Conservation (phyloP, 2,888 invertebrate species). For the Thymelicus lineola region DNA sequence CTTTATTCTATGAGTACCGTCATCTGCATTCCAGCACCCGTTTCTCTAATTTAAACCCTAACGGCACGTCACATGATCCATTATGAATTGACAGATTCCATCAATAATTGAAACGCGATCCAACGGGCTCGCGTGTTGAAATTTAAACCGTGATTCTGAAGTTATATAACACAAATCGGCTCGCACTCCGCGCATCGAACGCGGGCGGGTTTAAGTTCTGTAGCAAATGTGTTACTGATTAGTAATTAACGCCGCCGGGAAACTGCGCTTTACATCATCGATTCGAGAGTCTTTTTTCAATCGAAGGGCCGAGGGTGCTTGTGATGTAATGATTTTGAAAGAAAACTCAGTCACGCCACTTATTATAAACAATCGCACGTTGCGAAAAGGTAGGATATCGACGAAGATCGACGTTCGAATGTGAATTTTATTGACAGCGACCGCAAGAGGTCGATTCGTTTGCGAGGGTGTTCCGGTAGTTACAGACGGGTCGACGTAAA, state of each 20-base stretch:
- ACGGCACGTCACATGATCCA: conserved; percentile 58
- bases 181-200: conserved; percentile 45
- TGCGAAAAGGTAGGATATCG: conserved; percentile 51
- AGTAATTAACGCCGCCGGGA: conserved; percentile 61
- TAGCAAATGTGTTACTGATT: conserved; percentile 64
- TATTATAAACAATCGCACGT: conserved; percentile 48
- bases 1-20: conserved; percentile 41
- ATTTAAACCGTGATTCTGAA: conserved; percentile 55
- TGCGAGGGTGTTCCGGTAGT: conserved; percentile 43
- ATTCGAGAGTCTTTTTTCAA: conserved; percentile 62
- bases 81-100: conserved; percentile 62
- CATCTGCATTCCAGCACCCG: conserved; percentile 69
- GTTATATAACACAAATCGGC: conserved; percentile 60
- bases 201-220: conserved; percentile 55
- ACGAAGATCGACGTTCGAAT: conserved; percentile 40
- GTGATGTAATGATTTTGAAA: conserved; percentile 62
- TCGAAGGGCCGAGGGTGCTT: conserved; percentile 50
- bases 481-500: conserved; percentile 54
- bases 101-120: conserved; percentile 74
- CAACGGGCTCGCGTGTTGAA: conserved; percentile 57
- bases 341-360: conserved; percentile 77
- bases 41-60: conserved; percentile 61
- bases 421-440: conserved; percentile 45
- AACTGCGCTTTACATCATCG: conserved; percentile 60
- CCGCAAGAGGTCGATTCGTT: conserved; percentile 17